Evolutionary conservation across 2,888 invertebrate species (phyloP).

Genomic region (Napeogenes inachia): DNA sequence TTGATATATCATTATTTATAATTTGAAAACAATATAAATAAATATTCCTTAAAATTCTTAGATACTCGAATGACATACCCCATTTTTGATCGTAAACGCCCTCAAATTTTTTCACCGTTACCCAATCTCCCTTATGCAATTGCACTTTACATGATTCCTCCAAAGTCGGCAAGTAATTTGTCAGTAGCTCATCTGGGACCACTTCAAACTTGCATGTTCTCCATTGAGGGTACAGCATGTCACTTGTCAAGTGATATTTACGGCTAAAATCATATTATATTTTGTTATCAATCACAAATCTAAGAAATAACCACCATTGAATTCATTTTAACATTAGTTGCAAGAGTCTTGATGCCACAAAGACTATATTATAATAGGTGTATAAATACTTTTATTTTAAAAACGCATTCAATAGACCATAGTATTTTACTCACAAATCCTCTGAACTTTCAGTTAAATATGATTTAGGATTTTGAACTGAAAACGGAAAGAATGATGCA

Average conservation of each 20-base stretch:
- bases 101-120: conserved; percentile 41
- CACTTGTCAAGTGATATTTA: conserved; percentile 41
- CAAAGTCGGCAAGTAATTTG: conserved; percentile 72
- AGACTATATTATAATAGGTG: too few relatives aligned
- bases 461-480: conserved; percentile 35
- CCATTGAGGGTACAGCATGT: conserved; percentile 61
- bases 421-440: conserved; percentile 50
- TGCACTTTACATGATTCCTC: conserved; percentile 75
- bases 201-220: conserved; percentile 45
- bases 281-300: conserved; percentile 28
- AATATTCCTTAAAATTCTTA: neutral
- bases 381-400: neutral
- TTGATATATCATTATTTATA: too few relatives aligned
- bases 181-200: conserved; percentile 53
- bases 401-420: neutral
- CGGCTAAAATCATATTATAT: conserved; percentile 44
- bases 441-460: conserved; percentile 45
- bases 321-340: too few relatives aligned
- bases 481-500: conserved; percentile 43
- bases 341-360: too few relatives aligned
- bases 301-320: conserved; percentile 13
- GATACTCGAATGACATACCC: neutral
- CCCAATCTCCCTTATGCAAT: conserved; percentile 35
- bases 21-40: too few relatives aligned
- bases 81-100: conserved; percentile 17